Evolutionary conservation across 2,888 invertebrate genomes (phyloP), one percentile per base, ranked within the genome.

Genomic region (Laothoe populi): DNA sequence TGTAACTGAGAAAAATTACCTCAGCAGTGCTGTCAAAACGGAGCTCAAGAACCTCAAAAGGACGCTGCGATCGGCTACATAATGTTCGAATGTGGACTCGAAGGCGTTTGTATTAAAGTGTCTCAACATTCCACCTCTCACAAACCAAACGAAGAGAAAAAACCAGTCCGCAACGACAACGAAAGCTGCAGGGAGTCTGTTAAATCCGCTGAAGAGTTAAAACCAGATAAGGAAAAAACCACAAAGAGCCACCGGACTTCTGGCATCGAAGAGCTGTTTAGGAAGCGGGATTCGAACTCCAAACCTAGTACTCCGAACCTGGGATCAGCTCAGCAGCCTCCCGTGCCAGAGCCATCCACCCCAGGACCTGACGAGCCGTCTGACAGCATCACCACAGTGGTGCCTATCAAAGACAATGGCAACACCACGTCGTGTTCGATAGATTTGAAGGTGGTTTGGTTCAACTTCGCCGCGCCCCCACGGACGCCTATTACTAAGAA

Each of bases 391-490:
- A 81, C 87, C 10, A 91, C 94, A 0, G 75, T 92, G 13, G 90
- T 84, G 8, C 87, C 91, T 0, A 89, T 93, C 0, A 95, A 95
- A 78, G 94, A 95, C 63, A 95, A 95, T 67, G 96, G 96, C 35
- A 96, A 96, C 77, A 95, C 96, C 0, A 96, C 98, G 0, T 97
- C 97, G 0, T 98, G 98, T 75, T 95, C 97, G 1, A 96, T 98
- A 61, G 97, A 98, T 79, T 88, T 99, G 62, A 97, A 97, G 82
- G 95, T 97, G 0, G 96, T 98, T 49, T 99, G 99, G 99, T 98
- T 99, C 77, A 99, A 99, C 84, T 99, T 99, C 89, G 99, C 99
- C 4, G 99, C 99, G 0, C 99, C 99, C 0, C 99, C 99, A 0
- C 95, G 98, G 66, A 97, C 98, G 1, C 98, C 98, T 0, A 98